Evolutionary conservation across 2,797 vertebrate species (phyloP).

Genomic region (Pseudochirops cupreus): DNA sequence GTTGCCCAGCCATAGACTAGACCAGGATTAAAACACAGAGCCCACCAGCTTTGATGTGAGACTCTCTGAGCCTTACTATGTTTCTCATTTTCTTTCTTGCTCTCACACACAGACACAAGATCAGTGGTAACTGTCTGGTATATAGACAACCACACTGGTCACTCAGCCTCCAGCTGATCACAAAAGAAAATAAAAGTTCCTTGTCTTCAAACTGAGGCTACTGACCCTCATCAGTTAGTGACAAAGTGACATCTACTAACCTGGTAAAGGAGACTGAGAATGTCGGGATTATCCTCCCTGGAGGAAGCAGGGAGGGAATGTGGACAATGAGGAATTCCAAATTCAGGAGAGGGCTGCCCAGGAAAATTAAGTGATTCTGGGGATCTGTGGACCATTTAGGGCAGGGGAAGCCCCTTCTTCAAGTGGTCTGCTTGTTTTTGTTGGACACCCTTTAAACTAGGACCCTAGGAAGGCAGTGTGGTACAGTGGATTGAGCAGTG

Average conservation of each 20-base stretch:
- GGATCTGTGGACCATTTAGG: neutral
- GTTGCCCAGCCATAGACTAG: neutral
- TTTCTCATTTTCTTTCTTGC: neutral
- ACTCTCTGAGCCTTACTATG: neutral
- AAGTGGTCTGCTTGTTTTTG: neutral
- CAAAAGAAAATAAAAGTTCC: neutral
- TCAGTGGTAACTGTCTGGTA: neutral
- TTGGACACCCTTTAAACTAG: neutral
- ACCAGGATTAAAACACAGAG: constrained; percentile 1
- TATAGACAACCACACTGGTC: neutral
- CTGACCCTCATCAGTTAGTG: neutral
- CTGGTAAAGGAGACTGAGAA: neutral
- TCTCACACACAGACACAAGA: neutral
- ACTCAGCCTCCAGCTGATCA: neutral
- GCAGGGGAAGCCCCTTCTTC: neutral
- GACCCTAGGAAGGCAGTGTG: neutral
- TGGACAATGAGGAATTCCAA: neutral
- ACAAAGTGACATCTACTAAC: neutral
- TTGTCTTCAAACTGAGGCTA: constrained; percentile 24
- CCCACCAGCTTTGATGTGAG: neutral
- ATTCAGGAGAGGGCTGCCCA: neutral
- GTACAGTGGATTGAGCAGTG: neutral
- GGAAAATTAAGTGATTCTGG: neutral
- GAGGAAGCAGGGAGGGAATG: neutral
- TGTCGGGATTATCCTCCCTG: neutral